Percentiles rank a stretch among this genome's conserved stretches.
Evolutionary conservation across 1,140 invertebrate genomes (phyloP).

Genomic region (Trichonephila inaurata): DNA sequence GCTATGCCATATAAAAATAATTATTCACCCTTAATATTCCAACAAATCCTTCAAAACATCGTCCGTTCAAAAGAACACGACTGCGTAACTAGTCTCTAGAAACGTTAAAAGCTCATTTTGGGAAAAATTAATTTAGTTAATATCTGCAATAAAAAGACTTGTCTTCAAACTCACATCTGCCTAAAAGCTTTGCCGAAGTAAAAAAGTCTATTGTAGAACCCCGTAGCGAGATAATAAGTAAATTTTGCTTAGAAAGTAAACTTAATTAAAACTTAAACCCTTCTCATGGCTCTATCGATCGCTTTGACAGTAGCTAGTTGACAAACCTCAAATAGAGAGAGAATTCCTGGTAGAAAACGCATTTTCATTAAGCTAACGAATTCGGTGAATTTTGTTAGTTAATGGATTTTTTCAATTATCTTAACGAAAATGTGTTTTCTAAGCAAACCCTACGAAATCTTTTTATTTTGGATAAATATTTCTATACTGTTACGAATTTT

Average conservation of each 20-base stretch:
- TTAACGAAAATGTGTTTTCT: too few species aligned
- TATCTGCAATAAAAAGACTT: background rate
- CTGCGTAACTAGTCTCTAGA: background rate
- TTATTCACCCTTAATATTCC: too few species aligned
- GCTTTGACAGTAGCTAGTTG: background rate
- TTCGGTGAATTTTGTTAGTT: too few species aligned
- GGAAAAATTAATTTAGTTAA: background rate
- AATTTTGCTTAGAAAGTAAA: background rate
- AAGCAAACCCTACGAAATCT: too few species aligned
- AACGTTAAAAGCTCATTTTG: background rate
- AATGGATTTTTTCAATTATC: too few species aligned
- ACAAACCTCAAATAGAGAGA: background rate
- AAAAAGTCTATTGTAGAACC: background rate
- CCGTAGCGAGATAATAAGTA: background rate
- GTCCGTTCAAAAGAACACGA: too few species aligned
- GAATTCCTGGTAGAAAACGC: background rate
- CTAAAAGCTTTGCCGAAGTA: background rate
- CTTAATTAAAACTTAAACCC: background rate
- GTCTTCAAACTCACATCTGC: background rate
- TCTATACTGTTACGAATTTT: too few species aligned
- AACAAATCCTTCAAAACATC: too few species aligned
- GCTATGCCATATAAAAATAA: too few species aligned
- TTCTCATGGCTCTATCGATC: background rate
- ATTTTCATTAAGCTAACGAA: too few species aligned
- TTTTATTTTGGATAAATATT: too few species aligned